Evolutionary conservation across 2,113 vertebrate genomes (phyloP).

Genomic region (Bufo bufo): DNA sequence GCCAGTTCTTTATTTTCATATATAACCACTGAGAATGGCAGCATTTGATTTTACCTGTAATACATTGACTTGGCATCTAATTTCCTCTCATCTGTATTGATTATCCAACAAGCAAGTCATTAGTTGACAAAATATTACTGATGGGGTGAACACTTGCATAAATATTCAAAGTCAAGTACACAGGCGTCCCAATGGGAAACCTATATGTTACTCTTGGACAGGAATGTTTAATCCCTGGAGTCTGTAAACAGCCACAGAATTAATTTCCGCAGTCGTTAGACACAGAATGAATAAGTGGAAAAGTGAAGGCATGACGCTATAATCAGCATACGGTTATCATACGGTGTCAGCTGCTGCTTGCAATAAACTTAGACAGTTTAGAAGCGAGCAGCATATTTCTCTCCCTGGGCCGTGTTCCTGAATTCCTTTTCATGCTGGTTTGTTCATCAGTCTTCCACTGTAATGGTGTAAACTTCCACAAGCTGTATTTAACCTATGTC

Average conservation of each 20-base stretch:
- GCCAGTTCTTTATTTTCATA: background rate
- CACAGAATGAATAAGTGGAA: conserved; percentile 39
- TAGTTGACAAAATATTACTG: conserved; percentile 7
- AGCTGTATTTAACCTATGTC: conserved; percentile 46
- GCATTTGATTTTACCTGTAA: background rate
- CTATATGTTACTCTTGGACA: conserved; percentile 53
- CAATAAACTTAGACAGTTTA: conserved; percentile 1
- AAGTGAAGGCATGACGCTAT: conserved; percentile 28
- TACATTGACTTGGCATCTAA: conserved; percentile 2
- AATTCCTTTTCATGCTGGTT: conserved; percentile 40
- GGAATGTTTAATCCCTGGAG: conserved; percentile 42
- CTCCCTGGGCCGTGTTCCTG: conserved; percentile 46
- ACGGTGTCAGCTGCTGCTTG: conserved; percentile 28
- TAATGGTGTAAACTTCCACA: conserved; percentile 24
- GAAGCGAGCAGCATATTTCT: conserved; percentile 22
- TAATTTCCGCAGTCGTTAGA: conserved; percentile 43
- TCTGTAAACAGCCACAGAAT: conserved; percentile 51
- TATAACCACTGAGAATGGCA: background rate
- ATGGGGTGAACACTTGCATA: conserved; percentile 21
- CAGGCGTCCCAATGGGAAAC: conserved; percentile 24
- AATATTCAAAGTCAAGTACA: conserved; percentile 33
- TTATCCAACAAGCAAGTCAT: background rate
- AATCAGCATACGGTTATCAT: conserved; percentile 36
- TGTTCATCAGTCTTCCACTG: conserved; percentile 38
- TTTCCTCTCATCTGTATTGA: background rate